A percentile compares a stretch with the other conserved stretches of the same genome.
Conservation (phyloP, 1,140 invertebrate species). For the Steinernema khuongi region DNA sequence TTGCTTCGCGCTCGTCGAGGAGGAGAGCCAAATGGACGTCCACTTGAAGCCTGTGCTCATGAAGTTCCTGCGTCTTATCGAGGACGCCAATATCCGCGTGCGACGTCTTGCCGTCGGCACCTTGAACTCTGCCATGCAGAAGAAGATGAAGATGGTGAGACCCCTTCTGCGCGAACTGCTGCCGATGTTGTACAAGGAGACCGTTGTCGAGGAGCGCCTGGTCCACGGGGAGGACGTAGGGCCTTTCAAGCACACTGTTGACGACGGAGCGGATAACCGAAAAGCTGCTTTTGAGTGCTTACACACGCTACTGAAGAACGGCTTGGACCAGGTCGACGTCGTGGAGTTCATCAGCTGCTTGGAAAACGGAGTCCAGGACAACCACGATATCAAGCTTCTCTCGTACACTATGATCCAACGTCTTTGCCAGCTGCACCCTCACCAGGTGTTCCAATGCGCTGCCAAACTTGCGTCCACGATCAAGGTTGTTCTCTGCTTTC, state of each 20-base stretch:
- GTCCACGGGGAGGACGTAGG: conserved; percentile 99
- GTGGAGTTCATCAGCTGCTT: conserved; percentile 90
- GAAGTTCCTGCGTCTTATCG: conserved; percentile 76
- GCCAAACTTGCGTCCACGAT: conserved; percentile 87
- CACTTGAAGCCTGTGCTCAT: conserved; percentile 67
- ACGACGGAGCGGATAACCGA: conserved; percentile 91
- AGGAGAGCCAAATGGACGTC: background rate
- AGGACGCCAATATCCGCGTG: conserved; percentile 86
- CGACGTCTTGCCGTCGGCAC: conserved; percentile 88
- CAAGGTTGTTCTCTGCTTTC: conserved; percentile 79
- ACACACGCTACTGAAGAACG: conserved; percentile 87
- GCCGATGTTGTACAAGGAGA: conserved; percentile 87
- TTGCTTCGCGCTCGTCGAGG: background rate
- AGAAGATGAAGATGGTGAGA: conserved; percentile 83
- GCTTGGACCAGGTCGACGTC: conserved; percentile 86
- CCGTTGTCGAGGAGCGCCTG: conserved; percentile 90
- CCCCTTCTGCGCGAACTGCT: conserved; percentile 80
- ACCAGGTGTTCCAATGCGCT: conserved; percentile 84
- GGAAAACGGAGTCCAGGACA: conserved; percentile 66
- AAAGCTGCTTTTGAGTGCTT: conserved; percentile 98
- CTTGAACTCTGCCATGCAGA: conserved; percentile 96
- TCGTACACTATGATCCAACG: conserved; percentile 93
- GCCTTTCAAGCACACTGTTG: conserved; percentile 93
- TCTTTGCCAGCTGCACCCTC: conserved; percentile 81
- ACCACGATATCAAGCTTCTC: conserved; percentile 98